Conservation (phyloP, 2,797 vertebrate species). For the Sus cebifrons region DNA sequence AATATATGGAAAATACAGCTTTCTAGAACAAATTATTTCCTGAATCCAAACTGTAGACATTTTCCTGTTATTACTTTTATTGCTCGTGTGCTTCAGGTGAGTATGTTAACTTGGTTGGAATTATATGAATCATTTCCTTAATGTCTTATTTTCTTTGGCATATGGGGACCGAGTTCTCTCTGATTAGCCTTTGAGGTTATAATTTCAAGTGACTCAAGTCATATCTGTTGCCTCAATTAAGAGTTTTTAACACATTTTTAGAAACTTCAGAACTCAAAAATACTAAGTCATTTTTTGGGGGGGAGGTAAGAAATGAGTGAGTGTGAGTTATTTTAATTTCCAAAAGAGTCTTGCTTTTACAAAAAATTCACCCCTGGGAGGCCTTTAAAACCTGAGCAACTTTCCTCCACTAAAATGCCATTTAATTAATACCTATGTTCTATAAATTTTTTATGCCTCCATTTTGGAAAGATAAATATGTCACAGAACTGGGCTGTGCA, state of each 20-base stretch:
- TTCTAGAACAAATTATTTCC: conserved; percentile 73
- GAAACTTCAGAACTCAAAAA: conserved; percentile 60
- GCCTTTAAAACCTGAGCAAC: conserved; percentile 46
- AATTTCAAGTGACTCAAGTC: conserved; percentile 71
- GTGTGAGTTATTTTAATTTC: conserved; percentile 57
- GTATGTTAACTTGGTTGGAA: conserved; percentile 58
- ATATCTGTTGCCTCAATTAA: conserved; percentile 72
- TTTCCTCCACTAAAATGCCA: conserved; percentile 66
- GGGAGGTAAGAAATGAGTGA: neutral
- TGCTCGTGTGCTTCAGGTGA: conserved; percentile 66
- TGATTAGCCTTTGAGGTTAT: conserved; percentile 58
- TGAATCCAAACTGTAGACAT: conserved; percentile 45
- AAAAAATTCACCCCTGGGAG: conserved; percentile 38
- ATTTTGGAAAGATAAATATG: conserved; percentile 81
- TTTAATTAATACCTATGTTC: conserved; percentile 83
- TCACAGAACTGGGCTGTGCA: conserved; percentile 68
- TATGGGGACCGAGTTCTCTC: conserved; percentile 1
- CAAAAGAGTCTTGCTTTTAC: conserved; percentile 40
- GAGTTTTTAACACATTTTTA: conserved; percentile 68
- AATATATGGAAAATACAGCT: conserved; percentile 38
- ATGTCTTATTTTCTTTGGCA: conserved; percentile 75
- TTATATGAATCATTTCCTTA: conserved; percentile 66
- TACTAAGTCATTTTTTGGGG: conserved; percentile 23
- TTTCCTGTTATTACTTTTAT: conserved; percentile 66
- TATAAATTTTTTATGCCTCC: conserved; percentile 75